These are phyloP conservation scores for Synergus laeviventris DNA, from an alignment of 2,888 invertebrate genomes.

Conservation along the genomic window DNA sequence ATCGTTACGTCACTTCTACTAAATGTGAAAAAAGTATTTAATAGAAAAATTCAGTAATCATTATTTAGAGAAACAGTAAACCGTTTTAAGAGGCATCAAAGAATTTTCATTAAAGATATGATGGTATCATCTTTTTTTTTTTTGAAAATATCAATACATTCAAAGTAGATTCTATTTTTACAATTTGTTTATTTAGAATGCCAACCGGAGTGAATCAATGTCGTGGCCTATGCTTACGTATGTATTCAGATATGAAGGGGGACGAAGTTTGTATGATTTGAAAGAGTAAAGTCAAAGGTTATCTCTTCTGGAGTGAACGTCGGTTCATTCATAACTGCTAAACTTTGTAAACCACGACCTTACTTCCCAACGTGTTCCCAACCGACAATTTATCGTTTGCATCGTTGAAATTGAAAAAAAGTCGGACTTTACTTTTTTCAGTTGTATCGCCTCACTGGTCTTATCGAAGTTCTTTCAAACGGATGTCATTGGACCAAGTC, in stretches of 20 bases:
- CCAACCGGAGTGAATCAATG: slow-evolving; percentile 28
- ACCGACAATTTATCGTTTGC: slow-evolving; percentile 30
- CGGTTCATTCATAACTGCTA: slow-evolving; percentile 39
- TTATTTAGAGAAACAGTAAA: neutral
- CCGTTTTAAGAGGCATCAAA: neutral
- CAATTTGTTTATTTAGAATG: slow-evolving; percentile 31
- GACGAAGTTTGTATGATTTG: slow-evolving; percentile 25
- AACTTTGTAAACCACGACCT: slow-evolving; percentile 42
- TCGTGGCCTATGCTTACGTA: slow-evolving; percentile 33
- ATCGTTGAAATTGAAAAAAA: neutral
- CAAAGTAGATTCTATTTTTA: slow-evolving; percentile 1
- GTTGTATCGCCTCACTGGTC: slow-evolving; percentile 4
- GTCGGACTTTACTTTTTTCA: neutral
- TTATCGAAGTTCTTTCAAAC: neutral
- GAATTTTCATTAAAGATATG: too few relatives aligned
- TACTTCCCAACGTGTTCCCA: slow-evolving; percentile 27
- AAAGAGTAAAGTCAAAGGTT: slow-evolving; percentile 35
- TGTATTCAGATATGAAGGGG: slow-evolving; percentile 25
- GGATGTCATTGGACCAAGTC: neutral
- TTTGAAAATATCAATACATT: neutral
- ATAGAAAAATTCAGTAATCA: neutral
- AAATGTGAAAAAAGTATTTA: slow-evolving; percentile 5
- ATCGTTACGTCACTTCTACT: slow-evolving; percentile 15
- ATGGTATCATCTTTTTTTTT: neutral
- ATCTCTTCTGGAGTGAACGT: slow-evolving; percentile 23